Conservation (phyloP, 2,888 invertebrate genomes). For the Apoderus coryli region DNA sequence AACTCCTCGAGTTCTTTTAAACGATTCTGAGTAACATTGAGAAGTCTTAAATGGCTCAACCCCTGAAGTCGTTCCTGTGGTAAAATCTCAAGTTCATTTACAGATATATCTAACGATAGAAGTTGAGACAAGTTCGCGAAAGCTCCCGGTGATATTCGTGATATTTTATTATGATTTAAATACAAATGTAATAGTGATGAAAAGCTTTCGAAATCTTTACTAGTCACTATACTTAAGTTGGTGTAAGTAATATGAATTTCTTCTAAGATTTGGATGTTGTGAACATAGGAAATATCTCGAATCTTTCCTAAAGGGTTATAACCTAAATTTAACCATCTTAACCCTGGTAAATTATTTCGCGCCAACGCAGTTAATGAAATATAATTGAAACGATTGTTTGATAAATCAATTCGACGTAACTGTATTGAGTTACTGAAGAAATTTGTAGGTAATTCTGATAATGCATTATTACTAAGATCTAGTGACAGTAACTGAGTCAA, state of each 20-base stretch:
- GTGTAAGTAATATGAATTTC: conserved; percentile 61
- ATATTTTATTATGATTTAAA: conserved; percentile 57
- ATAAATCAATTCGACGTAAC: conserved; percentile 60
- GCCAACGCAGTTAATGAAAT: conserved; percentile 66
- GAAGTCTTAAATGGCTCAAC: conserved; percentile 50
- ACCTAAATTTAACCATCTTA: conserved; percentile 68
- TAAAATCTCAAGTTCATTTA: conserved; percentile 68
- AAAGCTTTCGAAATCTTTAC: conserved; percentile 74
- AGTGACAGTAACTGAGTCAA: conserved; percentile 58
- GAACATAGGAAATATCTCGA: conserved; percentile 53
- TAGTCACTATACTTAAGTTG: conserved; percentile 68
- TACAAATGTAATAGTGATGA: conserved; percentile 62
- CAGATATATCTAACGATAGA: conserved; percentile 63
- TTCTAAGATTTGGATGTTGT: conserved; percentile 63
- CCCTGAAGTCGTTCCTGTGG: conserved; percentile 76
- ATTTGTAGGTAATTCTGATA: conserved; percentile 65
- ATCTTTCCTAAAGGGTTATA: conserved; percentile 66
- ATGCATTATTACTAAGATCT: conserved; percentile 60
- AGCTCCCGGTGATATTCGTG: conserved; percentile 70
- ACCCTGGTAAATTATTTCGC: conserved; percentile 53
- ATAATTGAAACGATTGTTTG: conserved; percentile 63
- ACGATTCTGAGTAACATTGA: conserved; percentile 75
- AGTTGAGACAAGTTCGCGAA: conserved; percentile 65
- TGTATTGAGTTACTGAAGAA: conserved; percentile 62
- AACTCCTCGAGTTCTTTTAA: conserved; percentile 72